Conservation (phyloP, 2,888 invertebrate genomes). For the Nomada hirtipes region DNA sequence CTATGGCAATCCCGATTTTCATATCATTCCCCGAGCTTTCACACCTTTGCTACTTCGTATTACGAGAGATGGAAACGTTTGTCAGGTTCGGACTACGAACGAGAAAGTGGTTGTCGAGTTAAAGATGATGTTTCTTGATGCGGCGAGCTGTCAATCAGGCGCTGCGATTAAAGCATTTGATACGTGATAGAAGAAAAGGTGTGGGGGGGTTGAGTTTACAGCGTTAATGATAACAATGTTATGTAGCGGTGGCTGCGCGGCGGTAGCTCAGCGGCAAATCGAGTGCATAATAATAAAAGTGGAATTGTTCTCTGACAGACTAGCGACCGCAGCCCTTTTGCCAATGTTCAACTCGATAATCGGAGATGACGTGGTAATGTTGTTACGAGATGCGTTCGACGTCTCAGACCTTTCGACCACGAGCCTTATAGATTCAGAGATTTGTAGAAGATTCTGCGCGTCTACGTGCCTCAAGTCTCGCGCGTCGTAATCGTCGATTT, state of each 20-base stretch:
- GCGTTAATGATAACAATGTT: slow-evolving; percentile 40
- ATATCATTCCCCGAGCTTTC: no score
- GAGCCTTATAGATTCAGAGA: slow-evolving; percentile 91
- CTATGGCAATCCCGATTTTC: not conserved
- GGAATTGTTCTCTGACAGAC: slow-evolving; percentile 78
- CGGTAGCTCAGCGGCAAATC: slow-evolving; percentile 39
- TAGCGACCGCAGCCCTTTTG: slow-evolving; percentile 77
- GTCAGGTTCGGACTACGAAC: not conserved
- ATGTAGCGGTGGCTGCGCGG: slow-evolving; percentile 28
- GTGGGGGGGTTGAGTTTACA: slow-evolving; percentile 12
- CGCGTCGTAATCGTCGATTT: slow-evolving; percentile 95
- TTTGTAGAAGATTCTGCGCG: slow-evolving; percentile 94
- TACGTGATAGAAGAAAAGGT: not conserved
- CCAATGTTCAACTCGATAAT: slow-evolving; percentile 75
- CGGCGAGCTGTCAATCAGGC: slow-evolving; percentile 45
- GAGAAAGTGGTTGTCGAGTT: slow-evolving; percentile 44
- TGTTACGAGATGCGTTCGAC: slow-evolving; percentile 74
- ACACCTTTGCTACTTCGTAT: no score
- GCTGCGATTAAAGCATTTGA: slow-evolving; percentile 39
- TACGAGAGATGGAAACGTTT: not conserved
- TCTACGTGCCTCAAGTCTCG: slow-evolving; percentile 95
- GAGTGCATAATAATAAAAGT: slow-evolving; percentile 56
- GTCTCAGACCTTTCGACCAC: slow-evolving; percentile 91
- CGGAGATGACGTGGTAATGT: slow-evolving; percentile 73
- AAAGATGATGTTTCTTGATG: slow-evolving; percentile 24